A percentile compares a stretch with the other conserved stretches of the same genome.
Evolutionary conservation across 2,888 invertebrate genomes (phyloP).

Genomic region (Drosophila peninsularis): DNA sequence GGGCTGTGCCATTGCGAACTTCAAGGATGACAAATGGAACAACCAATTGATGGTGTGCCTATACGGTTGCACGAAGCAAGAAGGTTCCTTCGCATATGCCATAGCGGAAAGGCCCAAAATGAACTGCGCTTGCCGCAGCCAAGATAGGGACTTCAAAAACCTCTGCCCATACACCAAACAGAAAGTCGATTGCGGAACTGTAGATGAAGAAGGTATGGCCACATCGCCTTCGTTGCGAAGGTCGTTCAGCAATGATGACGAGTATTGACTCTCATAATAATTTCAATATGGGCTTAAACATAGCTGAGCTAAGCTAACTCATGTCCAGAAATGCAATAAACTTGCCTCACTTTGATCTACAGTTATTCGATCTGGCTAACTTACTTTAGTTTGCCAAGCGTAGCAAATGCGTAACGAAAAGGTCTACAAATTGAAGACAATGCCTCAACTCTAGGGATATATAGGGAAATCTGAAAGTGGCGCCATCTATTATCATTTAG

Average conservation of each 20-base stretch:
- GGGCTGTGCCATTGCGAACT: conserved; percentile 17
- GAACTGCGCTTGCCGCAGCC: background rate
- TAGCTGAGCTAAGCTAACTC: background rate
- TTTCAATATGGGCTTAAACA: background rate
- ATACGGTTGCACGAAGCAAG: conserved; percentile 19
- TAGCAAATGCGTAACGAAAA: background rate
- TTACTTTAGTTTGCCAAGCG: background rate
- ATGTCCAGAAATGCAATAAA: background rate
- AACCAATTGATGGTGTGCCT: conserved; percentile 22
- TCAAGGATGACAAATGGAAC: rapidly evolving
- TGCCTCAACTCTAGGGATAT: no score
- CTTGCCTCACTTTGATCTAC: background rate
- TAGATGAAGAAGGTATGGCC: background rate
- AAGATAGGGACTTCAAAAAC: conserved; percentile 2
- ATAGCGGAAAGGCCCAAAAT: background rate
- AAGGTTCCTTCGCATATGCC: background rate
- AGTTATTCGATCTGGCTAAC: background rate
- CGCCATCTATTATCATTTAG: no score
- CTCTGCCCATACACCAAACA: background rate
- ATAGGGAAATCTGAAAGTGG: no score
- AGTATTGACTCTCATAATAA: no score
- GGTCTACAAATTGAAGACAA: no score
- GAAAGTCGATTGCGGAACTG: background rate
- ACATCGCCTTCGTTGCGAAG: no score
- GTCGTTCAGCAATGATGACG: no score